Percentiles rank a stretch among this genome's conserved stretches.
Conservation (phyloP, 2,888 invertebrate genomes). For the Synanthedon andrenaeformis region DNA sequence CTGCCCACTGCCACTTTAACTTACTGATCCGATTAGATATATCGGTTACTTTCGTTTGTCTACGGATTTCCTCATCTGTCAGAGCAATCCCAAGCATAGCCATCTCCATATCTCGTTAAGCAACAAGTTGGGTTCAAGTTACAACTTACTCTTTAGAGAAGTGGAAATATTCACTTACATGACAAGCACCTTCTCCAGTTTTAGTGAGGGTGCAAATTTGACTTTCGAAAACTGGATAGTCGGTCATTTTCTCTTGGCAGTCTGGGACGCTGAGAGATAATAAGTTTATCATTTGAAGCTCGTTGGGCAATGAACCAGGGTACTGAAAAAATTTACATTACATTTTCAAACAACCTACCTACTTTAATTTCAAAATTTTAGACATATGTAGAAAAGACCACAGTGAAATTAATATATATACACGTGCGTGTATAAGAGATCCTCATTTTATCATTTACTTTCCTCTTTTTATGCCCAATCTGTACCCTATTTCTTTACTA, state of each 20-base stretch:
- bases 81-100: no score
- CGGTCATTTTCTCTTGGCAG: constrained; percentile 47
- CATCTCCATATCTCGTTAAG: no score
- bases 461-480: no score
- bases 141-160: no score
- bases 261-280: constrained; percentile 52
- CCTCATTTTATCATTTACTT: not conserved
- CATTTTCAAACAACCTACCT: not conserved
- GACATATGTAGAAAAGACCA: not conserved
- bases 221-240: constrained; percentile 48
- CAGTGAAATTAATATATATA: no score
- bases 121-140: no score
- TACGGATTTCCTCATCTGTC: no score
- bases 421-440: not conserved
- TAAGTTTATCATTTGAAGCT: constrained; percentile 66
- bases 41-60: no score
- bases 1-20: no score
- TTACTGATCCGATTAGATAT: no score
- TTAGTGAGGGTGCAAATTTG: constrained; percentile 72
- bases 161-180: constrained; percentile 46
- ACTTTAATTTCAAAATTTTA: not conserved
- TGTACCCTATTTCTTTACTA: no score
- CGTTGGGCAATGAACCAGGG: constrained; percentile 62
- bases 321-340: constrained; percentile 42
- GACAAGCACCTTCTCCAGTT: constrained; percentile 73